Evolutionary conservation across 1,140 invertebrate species (phyloP).

Genomic region (Listronotus bonariensis): DNA sequence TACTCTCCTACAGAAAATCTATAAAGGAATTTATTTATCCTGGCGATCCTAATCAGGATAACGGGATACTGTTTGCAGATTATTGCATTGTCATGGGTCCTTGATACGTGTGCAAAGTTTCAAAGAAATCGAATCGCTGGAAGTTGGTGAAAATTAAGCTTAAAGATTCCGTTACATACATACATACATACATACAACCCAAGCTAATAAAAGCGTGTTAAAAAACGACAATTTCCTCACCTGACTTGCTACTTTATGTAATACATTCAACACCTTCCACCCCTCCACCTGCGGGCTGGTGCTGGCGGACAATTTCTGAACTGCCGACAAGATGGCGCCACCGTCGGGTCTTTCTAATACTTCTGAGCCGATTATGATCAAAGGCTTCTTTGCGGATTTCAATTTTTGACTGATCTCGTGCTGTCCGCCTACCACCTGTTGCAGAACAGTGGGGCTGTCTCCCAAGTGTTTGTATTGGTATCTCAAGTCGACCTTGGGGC

Average conservation of each 20-base stretch:
- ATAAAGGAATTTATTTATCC: too few species aligned
- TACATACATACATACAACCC: too few species aligned
- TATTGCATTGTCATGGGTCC: too few species aligned
- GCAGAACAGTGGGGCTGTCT: slow-evolving; percentile 71
- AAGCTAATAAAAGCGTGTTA: not conserved
- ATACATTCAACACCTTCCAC: slow-evolving; percentile 85
- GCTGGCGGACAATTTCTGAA: slow-evolving; percentile 71
- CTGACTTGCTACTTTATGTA: slow-evolving; percentile 90
- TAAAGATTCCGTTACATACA: too few species aligned
- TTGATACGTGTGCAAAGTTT: too few species aligned
- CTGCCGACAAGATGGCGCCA: slow-evolving; percentile 73
- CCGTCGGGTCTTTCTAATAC: slow-evolving; percentile 81
- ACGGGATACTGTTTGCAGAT: too few species aligned
- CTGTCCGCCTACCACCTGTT: slow-evolving; percentile 73
- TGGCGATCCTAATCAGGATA: too few species aligned
- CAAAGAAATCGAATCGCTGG: too few species aligned
- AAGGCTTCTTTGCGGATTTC: slow-evolving; percentile 81
- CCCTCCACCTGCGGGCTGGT: slow-evolving; percentile 53
- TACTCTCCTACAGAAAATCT: too few species aligned
- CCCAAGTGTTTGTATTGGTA: slow-evolving; percentile 94
- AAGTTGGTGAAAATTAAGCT: too few species aligned
- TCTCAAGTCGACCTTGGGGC: slow-evolving; percentile 89
- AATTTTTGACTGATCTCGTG: slow-evolving; percentile 79
- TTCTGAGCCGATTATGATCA: slow-evolving; percentile 90
- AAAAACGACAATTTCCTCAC: slow-evolving; percentile 52